Evolutionary conservation across 2,797 vertebrate genomes (phyloP).

Genomic region (Artibeus lituratus): DNA sequence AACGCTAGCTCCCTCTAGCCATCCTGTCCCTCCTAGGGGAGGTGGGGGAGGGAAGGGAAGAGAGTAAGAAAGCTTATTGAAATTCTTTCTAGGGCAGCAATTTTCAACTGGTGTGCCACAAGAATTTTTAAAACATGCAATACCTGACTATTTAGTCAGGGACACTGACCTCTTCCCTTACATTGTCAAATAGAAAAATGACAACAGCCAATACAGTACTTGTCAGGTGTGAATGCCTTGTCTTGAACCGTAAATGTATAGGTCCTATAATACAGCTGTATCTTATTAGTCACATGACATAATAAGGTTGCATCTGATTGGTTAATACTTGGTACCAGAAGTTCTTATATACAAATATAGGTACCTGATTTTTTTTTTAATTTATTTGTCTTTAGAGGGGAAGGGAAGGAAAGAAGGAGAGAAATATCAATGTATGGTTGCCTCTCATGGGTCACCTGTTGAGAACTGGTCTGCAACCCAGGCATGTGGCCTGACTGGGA

Average conservation of each 20-base stretch:
- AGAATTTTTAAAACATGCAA: background rate
- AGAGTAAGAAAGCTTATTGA: background rate
- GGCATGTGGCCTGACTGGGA: no score
- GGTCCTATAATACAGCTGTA: background rate
- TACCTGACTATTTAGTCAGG: background rate
- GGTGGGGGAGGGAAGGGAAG: background rate
- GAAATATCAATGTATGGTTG: no score
- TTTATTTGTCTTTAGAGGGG: no score
- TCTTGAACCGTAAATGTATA: background rate
- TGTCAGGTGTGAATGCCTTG: background rate
- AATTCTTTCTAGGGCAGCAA: background rate
- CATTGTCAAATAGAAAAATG: background rate
- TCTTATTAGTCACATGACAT: background rate
- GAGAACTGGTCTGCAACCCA: no score
- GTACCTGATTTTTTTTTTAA: background rate
- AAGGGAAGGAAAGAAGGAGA: no score
- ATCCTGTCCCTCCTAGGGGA: background rate
- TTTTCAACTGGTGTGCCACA: background rate
- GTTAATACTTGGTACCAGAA: background rate
- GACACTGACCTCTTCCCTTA: background rate
- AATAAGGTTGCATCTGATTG: background rate
- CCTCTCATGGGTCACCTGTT: no score
- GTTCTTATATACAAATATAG: background rate
- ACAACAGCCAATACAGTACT: background rate
- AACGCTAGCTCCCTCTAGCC: background rate